Conservation (phyloP, 2,888 invertebrate species). For the Lepidonotus clava region DNA sequence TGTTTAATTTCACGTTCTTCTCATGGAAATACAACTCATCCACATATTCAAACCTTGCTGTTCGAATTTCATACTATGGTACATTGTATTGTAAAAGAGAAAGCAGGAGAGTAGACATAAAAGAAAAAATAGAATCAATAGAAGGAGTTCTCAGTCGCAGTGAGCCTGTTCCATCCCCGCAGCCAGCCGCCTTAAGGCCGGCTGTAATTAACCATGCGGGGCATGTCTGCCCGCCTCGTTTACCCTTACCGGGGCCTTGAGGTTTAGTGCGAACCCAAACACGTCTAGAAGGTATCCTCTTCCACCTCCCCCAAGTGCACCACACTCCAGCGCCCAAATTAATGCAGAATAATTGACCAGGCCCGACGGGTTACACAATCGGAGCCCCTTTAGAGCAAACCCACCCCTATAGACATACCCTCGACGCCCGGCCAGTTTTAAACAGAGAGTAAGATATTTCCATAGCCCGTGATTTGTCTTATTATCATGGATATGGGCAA, state of each 20-base stretch:
- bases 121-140: too few relatives aligned
- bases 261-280: constrained; percentile 28
- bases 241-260: constrained; percentile 2
- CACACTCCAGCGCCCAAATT: constrained; percentile 19
- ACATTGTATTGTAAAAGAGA: too few relatives aligned
- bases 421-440: constrained; percentile 26
- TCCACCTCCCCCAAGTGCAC: background rate
- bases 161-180: too few relatives aligned
- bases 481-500: constrained; percentile 22
- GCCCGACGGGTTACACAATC: constrained; percentile 34
- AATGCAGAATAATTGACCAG: constrained; percentile 49
- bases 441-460: constrained; percentile 12
- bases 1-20: too few relatives aligned
- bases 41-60: too few relatives aligned
- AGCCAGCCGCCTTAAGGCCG: too few relatives aligned
- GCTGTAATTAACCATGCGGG: background rate
- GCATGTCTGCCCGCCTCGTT: background rate
- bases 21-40: too few relatives aligned
- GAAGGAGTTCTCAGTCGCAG: too few relatives aligned
- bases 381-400: constrained; percentile 1
- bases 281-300: constrained; percentile 40
- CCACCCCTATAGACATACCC: constrained; percentile 13
- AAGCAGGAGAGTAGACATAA: too few relatives aligned
- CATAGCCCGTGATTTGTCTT: constrained; percentile 2
- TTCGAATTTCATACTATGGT: too few relatives aligned